Evolutionary conservation across 2,113 vertebrate species (phyloP).

Genomic region (Aegypius monachus): DNA sequence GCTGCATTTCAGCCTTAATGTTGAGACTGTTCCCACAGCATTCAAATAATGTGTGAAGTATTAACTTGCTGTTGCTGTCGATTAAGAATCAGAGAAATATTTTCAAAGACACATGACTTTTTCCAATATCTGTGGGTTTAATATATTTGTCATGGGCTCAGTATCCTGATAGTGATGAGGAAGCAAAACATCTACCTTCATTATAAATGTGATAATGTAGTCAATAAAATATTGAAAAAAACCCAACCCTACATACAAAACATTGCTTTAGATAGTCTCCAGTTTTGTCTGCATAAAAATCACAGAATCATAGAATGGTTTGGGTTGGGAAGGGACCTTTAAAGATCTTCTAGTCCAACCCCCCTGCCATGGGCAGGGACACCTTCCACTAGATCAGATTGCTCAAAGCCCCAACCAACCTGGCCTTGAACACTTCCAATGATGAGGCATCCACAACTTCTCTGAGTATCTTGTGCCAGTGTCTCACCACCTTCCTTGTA

Average conservation of each 20-base stretch:
- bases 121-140: background rate
- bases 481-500: background rate
- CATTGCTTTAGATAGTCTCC: background rate
- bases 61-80: background rate
- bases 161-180: background rate
- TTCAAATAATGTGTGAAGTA: background rate
- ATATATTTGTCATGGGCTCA: background rate
- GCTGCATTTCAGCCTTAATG: background rate
- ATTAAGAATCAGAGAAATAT: background rate
- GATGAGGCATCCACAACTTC: background rate
- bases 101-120: background rate
- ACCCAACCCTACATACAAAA: background rate
- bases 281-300: background rate
- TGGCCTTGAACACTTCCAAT: background rate
- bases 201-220: background rate
- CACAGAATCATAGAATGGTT: background rate
- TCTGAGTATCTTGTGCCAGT: background rate
- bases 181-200: background rate
- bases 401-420: background rate
- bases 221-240: background rate
- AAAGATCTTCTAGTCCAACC: background rate
- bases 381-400: background rate
- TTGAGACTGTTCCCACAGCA: background rate
- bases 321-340: background rate
- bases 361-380: rapidly evolving